Conservation (phyloP, 1,140 invertebrate species). For the Danaus melanippus region DNA sequence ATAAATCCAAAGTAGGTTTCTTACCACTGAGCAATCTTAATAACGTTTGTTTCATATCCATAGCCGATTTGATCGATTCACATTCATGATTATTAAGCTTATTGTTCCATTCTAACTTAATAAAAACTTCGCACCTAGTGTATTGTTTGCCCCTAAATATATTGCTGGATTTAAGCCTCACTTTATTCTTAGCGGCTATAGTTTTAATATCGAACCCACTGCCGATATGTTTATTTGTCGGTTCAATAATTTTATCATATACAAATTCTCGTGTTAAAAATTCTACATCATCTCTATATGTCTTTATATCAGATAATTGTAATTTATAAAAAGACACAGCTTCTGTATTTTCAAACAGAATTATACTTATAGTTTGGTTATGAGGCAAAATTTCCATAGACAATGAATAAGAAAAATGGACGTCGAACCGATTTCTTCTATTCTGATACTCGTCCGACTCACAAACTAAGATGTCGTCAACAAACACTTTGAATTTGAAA, state of each 20-base stretch:
- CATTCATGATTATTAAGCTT: conserved; percentile 32
- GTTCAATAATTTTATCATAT: conserved; percentile 29
- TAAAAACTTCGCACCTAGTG: conserved; percentile 35
- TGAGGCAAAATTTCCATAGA: conserved; percentile 52
- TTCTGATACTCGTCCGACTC: conserved; percentile 38
- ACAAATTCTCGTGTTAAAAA: conserved; percentile 26
- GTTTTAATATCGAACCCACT: conserved; percentile 51
- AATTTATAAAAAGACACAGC: conserved; percentile 32
- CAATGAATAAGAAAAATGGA: conserved; percentile 42
- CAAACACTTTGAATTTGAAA: conserved; percentile 46
- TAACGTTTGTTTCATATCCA: conserved; percentile 32
- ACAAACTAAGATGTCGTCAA: conserved; percentile 57
- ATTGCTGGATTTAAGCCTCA: conserved; percentile 50
- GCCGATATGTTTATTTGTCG: conserved; percentile 37
- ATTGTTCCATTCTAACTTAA: conserved; percentile 51
- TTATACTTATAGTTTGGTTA: conserved; percentile 35
- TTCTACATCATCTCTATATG: conserved; percentile 20
- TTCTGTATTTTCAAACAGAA: conserved; percentile 44
- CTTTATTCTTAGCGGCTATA: conserved; percentile 39
- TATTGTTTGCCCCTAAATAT: conserved; percentile 46
- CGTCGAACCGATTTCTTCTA: conserved; percentile 17
- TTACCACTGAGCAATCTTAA: conserved; percentile 37
- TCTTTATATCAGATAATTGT: conserved; percentile 34
- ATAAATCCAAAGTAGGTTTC: conserved; percentile 27
- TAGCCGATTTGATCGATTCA: conserved; percentile 32